phyloP scores from a whole-genome alignment of 2,888 invertebrate species.

The Arctia plantaginis region DNA sequence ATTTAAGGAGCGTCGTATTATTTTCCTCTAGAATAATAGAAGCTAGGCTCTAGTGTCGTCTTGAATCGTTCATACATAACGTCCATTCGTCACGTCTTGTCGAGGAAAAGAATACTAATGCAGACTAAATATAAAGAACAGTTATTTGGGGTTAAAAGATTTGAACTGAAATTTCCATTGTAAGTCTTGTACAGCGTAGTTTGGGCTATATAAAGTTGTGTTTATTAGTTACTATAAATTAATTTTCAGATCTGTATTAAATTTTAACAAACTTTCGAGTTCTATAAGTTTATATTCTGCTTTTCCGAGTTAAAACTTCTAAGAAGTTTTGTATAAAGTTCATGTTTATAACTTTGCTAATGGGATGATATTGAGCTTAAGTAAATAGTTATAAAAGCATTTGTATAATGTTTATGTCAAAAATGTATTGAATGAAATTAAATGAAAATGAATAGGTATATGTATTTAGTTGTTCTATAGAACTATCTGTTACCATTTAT shows the following conservation, averaged over 20 bases:
- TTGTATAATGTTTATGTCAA: background rate
- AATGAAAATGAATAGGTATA: too few species aligned
- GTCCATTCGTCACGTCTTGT: conserved; percentile 35
- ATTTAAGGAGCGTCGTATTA: conserved; percentile 8
- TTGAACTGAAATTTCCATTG: background rate
- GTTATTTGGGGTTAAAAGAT: conserved; percentile 11
- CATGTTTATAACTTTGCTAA: background rate
- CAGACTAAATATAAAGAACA: conserved; percentile 28
- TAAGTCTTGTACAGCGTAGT: background rate
- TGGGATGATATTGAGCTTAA: background rate
- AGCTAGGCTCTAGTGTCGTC: conserved; percentile 14
- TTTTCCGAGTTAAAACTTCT: background rate
- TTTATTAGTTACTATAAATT: background rate
- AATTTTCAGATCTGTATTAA: background rate
- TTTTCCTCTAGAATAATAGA: conserved; percentile 23
- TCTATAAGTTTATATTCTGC: background rate
- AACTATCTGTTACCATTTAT: too few species aligned
- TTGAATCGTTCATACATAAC: conserved; percentile 38
- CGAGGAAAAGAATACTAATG: conserved; percentile 39
- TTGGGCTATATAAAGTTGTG: background rate
- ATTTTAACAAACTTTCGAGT: background rate
- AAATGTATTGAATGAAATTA: too few species aligned
- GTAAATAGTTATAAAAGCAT: background rate
- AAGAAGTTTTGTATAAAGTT: background rate
- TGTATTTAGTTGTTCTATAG: too few species aligned